phyloP scores from a whole-genome alignment of 92 coral and sea anemone species.

The Porites cylindrica region DNA sequence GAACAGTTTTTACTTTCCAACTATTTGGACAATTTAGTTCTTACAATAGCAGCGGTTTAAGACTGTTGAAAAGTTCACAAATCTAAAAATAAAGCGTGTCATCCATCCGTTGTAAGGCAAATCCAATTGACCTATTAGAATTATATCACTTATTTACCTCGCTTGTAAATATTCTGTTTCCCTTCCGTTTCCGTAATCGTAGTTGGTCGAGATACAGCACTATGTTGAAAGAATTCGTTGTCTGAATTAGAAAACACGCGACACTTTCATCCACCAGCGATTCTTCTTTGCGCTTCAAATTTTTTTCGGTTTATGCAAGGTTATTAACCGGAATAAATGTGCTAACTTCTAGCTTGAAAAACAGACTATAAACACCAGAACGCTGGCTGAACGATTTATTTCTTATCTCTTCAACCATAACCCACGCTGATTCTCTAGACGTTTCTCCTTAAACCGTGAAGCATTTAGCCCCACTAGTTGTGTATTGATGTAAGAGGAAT shows the following conservation, averaged over 20 bases:
- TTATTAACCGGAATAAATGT: neutral
- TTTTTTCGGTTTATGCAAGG: neutral
- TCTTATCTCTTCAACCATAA: neutral
- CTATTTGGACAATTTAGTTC: neutral
- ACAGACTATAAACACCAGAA: neutral
- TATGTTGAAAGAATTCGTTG: neutral
- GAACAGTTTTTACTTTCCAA: neutral
- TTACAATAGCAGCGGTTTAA: neutral
- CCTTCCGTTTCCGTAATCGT: neutral
- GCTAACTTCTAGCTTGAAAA: neutral
- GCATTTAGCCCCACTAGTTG: neutral
- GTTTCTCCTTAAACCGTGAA: neutral
- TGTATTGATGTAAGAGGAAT: neutral
- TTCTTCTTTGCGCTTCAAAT: neutral
- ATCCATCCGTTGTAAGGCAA: neutral
- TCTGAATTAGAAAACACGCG: neutral
- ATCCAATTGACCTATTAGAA: neutral
- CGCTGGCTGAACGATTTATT: neutral
- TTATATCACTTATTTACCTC: neutral
- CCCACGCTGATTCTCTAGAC: slow-evolving; percentile 7
- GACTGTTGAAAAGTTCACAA: slow-evolving; percentile 13
- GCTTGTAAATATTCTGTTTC: neutral
- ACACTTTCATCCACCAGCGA: neutral
- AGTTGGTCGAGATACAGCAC: neutral
- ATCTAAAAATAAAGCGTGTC: neutral